Base-by-base conservation (phyloP, 1,140 invertebrate genomes). In the Drosophila baimaii region DNA sequence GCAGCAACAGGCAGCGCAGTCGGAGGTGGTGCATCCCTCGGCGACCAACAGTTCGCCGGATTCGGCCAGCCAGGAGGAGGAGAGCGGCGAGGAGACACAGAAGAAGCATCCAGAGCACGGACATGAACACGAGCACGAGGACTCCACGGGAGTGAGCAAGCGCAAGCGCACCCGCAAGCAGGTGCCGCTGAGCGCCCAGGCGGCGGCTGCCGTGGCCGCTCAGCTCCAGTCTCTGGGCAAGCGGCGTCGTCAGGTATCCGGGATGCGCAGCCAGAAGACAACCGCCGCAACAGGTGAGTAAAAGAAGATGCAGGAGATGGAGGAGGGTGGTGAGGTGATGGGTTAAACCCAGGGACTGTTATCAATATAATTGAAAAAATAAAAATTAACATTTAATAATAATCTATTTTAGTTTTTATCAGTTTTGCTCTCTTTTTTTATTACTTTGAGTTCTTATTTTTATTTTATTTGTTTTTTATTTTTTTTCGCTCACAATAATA, bases 101-200 rank as follows among this genome's bases (percentile, higher is more conserved):
- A 89, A 84, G 21, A 90, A 91, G 46, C 59, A 70, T 29, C 39
- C 62, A 0, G 91, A 86, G 23, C 21, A 62, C n/a, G 91, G 84
- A 9, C 66, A n/a, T n/a, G 46, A 7, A 7, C 46, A 71, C 51
- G 85, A 84, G 5, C 35, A 63, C 23, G 66, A 73, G 19, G 68
- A 70, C 27, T 19, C 52, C 2, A 4, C 0, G 9, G 92, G 92
- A 0, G 92, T 58, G 5, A 44, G 93, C 39, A 94, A 94, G 63
- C 91, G 93, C 13, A 93, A 93, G 23, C 91, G 93, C 1, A 93
- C 86, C 27, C 83, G 93, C 0, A 93, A 93, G 35, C 93, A 93
- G 23, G 92, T 93, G 2, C 31, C 43, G 1, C 17, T 58, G 19
- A 64, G 41, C 17, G 54, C 47, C 15, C 79, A 77, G 37, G 37